Percentiles rank a stretch among this genome's conserved stretches.
Evolutionary conservation across 37 sponge, comb jelly and placozoan species (phyloP).

Genomic region (Eunapius fragilis): DNA sequence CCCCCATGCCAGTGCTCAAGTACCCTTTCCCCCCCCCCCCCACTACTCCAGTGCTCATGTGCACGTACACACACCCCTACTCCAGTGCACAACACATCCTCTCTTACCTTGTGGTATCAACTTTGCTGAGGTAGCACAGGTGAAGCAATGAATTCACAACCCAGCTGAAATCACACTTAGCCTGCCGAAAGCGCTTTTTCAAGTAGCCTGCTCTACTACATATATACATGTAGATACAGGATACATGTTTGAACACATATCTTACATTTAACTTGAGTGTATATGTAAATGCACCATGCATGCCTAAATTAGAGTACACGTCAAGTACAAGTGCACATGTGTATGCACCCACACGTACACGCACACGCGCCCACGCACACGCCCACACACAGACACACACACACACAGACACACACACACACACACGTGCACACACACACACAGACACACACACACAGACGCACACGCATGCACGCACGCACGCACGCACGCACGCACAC

Average conservation of each 20-base stretch:
- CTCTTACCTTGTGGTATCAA: neutral
- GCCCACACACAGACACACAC: neutral
- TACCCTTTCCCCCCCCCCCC: too few relatives aligned
- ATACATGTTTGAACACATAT: neutral
- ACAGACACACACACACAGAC: neutral
- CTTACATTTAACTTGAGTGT: too few relatives aligned
- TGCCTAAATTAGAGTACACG: neutral
- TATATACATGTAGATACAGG: conserved; percentile 2
- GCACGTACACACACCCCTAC: neutral
- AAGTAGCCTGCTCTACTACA: neutral
- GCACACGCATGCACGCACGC: neutral
- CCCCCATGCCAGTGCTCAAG: too few relatives aligned
- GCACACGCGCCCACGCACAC: neutral
- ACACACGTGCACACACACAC: neutral
- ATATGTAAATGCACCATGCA: neutral
- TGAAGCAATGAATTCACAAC: conserved; percentile 32
- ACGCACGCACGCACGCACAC: neutral
- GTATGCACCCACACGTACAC: neutral
- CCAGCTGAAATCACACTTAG: conserved; percentile 36
- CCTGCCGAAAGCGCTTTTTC: conserved; percentile 30
- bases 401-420: neutral
- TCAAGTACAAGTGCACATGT: too few relatives aligned
- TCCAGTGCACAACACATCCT: too few relatives aligned
- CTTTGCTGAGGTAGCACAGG: neutral
- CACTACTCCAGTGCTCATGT: neutral